Conservation (phyloP, 1,140 invertebrate genomes). For the Pomacea maculata region DNA sequence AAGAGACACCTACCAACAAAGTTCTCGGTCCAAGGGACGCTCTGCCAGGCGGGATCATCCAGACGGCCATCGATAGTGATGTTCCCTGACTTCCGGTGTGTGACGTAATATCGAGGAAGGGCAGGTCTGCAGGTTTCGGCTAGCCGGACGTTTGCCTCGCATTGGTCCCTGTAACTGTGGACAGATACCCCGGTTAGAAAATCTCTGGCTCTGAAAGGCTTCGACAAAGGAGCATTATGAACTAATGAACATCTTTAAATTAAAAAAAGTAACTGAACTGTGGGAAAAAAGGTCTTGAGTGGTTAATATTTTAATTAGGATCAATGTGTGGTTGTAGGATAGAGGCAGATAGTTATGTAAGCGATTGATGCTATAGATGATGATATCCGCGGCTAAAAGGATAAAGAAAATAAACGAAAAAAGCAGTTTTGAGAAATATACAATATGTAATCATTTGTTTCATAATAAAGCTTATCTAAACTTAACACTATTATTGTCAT, state of each 20-base stretch:
- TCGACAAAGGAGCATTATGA: too few species aligned
- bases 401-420: neutral
- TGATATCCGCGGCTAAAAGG: neutral
- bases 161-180: constrained; percentile 22
- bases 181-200: neutral
- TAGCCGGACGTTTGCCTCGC: neutral
- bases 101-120: constrained; percentile 36
- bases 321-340: neutral
- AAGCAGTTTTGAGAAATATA: neutral
- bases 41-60: constrained; percentile 40
- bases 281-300: neutral
- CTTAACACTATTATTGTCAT: too few species aligned
- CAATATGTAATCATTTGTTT: neutral
- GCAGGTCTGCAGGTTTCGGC: constrained; percentile 23
- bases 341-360: neutral
- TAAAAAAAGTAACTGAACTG: neutral
- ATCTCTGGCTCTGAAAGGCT: neutral
- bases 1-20: constrained; percentile 36
- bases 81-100: constrained; percentile 33
- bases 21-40: constrained; percentile 38
- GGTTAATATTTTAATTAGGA: neutral
- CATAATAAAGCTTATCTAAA: too few species aligned
- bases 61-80: constrained; percentile 40
- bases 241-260: neutral
- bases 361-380: too few species aligned